phyloP scores from a whole-genome alignment of 1,140 invertebrate genomes.

The Danaus melanippus region DNA sequence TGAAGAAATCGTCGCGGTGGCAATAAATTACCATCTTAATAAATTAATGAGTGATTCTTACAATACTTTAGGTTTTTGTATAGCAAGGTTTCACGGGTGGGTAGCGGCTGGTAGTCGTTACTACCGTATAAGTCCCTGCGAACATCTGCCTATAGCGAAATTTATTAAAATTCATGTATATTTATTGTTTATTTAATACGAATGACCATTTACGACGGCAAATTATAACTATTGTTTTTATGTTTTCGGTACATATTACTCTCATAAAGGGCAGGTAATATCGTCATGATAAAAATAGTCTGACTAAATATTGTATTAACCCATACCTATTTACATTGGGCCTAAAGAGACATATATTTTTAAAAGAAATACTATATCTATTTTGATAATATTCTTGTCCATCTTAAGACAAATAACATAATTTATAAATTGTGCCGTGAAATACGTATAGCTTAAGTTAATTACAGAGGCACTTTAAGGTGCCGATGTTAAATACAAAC shows the following conservation, averaged over 20 bases:
- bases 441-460: too few species aligned
- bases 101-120: conserved; percentile 43
- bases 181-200: conserved; percentile 57
- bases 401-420: too few species aligned
- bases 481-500: conserved; percentile 18
- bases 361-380: too few species aligned
- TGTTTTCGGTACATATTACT: neutral
- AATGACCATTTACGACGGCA: conserved; percentile 33
- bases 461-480: conserved; percentile 6
- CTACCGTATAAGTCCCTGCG: conserved; percentile 47
- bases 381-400: too few species aligned
- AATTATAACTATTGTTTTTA: conserved; percentile 8
- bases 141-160: conserved; percentile 67
- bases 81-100: conserved; percentile 34
- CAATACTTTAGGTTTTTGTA: conserved; percentile 57
- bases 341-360: too few species aligned
- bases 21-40: conserved; percentile 71
- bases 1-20: conserved; percentile 53
- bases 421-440: too few species aligned
- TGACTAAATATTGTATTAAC: too few species aligned
- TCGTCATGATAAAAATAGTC: too few species aligned
- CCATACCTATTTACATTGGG: too few species aligned
- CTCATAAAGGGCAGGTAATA: too few species aligned
- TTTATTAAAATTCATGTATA: conserved; percentile 70
- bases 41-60: conserved; percentile 67